Evolutionary conservation across 2,888 invertebrate genomes (phyloP).

Genomic region (Phortica okadai): DNA sequence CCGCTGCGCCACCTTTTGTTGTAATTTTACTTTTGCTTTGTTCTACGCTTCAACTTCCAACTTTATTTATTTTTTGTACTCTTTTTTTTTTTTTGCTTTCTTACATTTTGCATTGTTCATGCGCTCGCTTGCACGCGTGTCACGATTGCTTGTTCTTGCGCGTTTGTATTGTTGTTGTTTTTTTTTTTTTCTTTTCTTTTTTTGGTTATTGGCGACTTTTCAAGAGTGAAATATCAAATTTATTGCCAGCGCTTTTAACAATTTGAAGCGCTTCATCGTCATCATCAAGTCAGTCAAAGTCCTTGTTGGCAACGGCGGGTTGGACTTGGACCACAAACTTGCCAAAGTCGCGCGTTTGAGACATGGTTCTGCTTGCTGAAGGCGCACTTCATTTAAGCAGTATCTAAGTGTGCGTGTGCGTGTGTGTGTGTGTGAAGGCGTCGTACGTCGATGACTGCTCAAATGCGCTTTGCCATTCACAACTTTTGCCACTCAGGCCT

Average conservation of each 20-base stretch:
- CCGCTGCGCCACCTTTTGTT: background rate
- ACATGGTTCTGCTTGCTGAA: background rate
- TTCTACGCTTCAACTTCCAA: background rate
- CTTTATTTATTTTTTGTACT: background rate
- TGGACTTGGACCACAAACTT: too few species aligned
- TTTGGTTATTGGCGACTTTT: conserved; percentile 16
- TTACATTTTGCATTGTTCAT: background rate
- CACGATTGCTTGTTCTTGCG: background rate
- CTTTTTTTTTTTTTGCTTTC: background rate
- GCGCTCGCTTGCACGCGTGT: background rate
- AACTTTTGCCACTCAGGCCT: background rate
- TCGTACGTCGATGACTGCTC: conserved; percentile 2
- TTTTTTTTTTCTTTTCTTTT: background rate
- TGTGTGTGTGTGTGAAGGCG: background rate
- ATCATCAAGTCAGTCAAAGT: too few species aligned
- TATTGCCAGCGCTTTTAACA: conserved; percentile 21
- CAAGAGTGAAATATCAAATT: conserved; percentile 29
- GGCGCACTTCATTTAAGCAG: background rate
- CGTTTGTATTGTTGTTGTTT: background rate
- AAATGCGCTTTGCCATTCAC: conserved; percentile 11
- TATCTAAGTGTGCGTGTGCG: background rate
- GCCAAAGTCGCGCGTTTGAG: too few species aligned
- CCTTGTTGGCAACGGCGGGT: too few species aligned
- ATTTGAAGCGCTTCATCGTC: background rate
- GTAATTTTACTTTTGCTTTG: background rate